A percentile compares a stretch with the other conserved stretches of the same genome.
Evolutionary conservation across 2,888 invertebrate species (phyloP).

Genomic region (Boloria euphrosyne): DNA sequence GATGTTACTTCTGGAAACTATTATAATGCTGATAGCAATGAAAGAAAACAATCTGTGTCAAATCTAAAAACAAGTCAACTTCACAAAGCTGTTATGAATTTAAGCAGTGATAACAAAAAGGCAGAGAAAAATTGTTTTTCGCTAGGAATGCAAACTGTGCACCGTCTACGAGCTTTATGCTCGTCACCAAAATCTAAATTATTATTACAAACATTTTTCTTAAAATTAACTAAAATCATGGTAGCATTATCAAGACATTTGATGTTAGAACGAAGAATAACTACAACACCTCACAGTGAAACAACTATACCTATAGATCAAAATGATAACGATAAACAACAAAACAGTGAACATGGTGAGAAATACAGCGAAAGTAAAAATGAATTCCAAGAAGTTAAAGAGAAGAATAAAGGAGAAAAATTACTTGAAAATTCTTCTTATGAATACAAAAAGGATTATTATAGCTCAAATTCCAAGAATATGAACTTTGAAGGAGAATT

Average conservation of each 20-base stretch:
- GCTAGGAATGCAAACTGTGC: slow-evolving; percentile 68
- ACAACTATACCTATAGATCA: slow-evolving; percentile 32
- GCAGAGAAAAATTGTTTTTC: slow-evolving; percentile 61
- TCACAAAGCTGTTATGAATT: background rate
- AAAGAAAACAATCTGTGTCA: background rate
- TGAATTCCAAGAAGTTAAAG: slow-evolving; percentile 4
- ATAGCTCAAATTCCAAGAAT: background rate
- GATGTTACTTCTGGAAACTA: background rate
- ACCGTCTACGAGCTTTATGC: slow-evolving; percentile 60
- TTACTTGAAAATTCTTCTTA: slow-evolving; percentile 3
- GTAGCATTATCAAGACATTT: slow-evolving; percentile 70
- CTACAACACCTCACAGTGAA: background rate
- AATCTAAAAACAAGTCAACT: background rate
- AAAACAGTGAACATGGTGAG: background rate
- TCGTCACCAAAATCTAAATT: slow-evolving; percentile 64
- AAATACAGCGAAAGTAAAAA: slow-evolving; percentile 19
- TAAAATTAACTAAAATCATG: slow-evolving; percentile 76
- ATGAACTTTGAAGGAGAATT: slow-evolving; percentile 21
- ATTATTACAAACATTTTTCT: slow-evolving; percentile 70
- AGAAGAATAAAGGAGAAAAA: slow-evolving; percentile 8
- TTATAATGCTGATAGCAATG: background rate
- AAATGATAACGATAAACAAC: background rate
- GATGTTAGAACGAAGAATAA: slow-evolving; percentile 51
- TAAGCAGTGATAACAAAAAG: slow-evolving; percentile 32
- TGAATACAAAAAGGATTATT: background rate